Conservation (phyloP, 2,113 vertebrate species). For the Beaufortia kweichowensis region DNA sequence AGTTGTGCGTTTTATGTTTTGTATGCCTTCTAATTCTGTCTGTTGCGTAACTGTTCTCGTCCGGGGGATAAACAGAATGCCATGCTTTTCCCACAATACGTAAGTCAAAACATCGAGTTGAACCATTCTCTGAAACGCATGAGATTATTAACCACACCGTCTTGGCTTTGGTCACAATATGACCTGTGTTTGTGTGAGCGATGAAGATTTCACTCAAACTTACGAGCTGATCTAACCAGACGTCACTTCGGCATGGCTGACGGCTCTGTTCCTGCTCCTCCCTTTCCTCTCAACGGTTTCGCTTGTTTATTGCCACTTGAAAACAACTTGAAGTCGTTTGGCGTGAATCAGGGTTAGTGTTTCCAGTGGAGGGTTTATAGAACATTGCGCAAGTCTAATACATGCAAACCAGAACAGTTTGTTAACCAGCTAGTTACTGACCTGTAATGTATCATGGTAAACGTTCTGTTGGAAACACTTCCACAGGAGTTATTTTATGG, state of each 20-base stretch:
- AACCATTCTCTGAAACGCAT: constrained; percentile 80
- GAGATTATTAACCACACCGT: constrained; percentile 82
- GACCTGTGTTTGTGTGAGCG: constrained; percentile 25
- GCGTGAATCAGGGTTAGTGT: constrained; percentile 6
- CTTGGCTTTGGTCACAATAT: constrained; percentile 63
- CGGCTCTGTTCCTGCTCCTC: constrained; percentile 2
- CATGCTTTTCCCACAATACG: constrained; percentile 93
- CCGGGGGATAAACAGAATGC: constrained; percentile 83
- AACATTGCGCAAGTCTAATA: not conserved
- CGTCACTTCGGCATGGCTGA: constrained; percentile 51
- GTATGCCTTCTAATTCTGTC: constrained; percentile 79
- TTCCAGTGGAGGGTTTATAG: constrained; percentile 37
- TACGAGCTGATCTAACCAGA: constrained; percentile 52
- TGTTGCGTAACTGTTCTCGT: constrained; percentile 86
- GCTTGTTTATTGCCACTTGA: constrained; percentile 10
- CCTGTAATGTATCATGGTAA: not conserved
- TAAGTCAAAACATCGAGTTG: constrained; percentile 80
- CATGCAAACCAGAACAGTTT: not conserved
- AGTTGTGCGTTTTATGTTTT: constrained; percentile 47
- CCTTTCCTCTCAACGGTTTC: not conserved
- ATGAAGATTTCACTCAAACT: constrained; percentile 34
- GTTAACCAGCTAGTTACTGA: not conserved
- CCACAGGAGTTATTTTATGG: not conserved
- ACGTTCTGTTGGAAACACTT: constrained; percentile 5
- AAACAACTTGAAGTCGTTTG: constrained; percentile 7